A percentile compares a stretch with the other conserved stretches of the same genome.
phyloP scores from a whole-genome alignment of 2,888 invertebrate species.

The Yponomeuta cagnagella region DNA sequence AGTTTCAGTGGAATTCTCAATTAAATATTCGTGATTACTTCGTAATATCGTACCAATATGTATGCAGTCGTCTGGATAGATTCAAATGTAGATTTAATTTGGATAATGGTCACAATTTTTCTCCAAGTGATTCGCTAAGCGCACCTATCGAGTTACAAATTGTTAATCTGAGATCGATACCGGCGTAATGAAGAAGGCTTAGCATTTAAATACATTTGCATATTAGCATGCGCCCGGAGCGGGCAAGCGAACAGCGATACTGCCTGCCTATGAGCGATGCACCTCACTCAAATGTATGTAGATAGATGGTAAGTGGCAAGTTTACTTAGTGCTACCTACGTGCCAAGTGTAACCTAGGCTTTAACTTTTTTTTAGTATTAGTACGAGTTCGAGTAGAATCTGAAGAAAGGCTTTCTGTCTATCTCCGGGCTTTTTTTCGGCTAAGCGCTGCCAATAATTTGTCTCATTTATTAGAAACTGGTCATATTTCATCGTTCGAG shows the following conservation, averaged over 20 bases:
- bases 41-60: too few relatives aligned
- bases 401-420: too few relatives aligned
- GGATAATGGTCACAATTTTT: background rate
- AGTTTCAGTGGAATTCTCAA: too few relatives aligned
- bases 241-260: background rate
- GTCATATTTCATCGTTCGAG: too few relatives aligned
- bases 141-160: slow-evolving; percentile 71
- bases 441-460: too few relatives aligned
- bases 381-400: too few relatives aligned
- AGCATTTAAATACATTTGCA: slow-evolving; percentile 76
- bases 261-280: background rate
- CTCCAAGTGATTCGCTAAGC: slow-evolving; percentile 53
- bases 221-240: slow-evolving; percentile 61
- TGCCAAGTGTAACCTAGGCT: background rate
- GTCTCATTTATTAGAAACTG: too few relatives aligned
- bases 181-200: slow-evolving; percentile 73
- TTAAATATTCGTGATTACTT: too few relatives aligned
- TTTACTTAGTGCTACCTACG: background rate
- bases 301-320: slow-evolving; percentile 6
- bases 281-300: slow-evolving; percentile 2
- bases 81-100: too few relatives aligned
- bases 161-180: slow-evolving; percentile 75
- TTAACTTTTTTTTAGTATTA: too few relatives aligned
- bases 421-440: too few relatives aligned
- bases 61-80: too few relatives aligned